Conservation (phyloP, 1,140 invertebrate genomes). For the Habropoda laboriosa region DNA sequence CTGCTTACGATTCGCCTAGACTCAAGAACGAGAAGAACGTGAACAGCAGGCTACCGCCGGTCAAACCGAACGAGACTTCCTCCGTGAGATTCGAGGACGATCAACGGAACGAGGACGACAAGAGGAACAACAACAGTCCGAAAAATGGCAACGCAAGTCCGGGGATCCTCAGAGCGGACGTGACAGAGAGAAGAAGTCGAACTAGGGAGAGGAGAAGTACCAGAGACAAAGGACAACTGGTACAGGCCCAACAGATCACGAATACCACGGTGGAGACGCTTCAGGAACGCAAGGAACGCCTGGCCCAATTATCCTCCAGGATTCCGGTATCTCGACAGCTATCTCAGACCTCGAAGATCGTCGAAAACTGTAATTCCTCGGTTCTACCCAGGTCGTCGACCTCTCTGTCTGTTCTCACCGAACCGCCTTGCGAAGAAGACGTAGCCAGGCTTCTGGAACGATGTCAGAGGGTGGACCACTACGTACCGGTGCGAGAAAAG, state of each 20-base stretch:
- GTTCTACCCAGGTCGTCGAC: constrained; percentile 9
- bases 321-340: constrained; percentile 60
- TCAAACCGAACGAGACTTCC: constrained; percentile 55
- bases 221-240: constrained; percentile 55
- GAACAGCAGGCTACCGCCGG: constrained; percentile 44
- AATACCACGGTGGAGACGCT: constrained; percentile 54
- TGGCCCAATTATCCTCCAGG: constrained; percentile 57
- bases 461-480: constrained; percentile 84
- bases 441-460: constrained; percentile 82
- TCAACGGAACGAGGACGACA: constrained; percentile 59
- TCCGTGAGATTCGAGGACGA: constrained; percentile 60
- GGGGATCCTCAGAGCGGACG: constrained; percentile 68
- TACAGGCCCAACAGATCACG: constrained; percentile 28
- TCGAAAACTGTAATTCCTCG: constrained; percentile 8
- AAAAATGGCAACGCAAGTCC: constrained; percentile 36
- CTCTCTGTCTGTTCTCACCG: constrained; percentile 21
- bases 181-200: constrained; percentile 73
- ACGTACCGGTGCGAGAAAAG: constrained; percentile 85
- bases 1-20: constrained; percentile 7
- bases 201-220: constrained; percentile 75
- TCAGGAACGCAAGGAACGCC: constrained; percentile 63
- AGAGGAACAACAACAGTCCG: constrained; percentile 66
- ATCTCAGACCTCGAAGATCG: background rate
- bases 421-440: constrained; percentile 74
- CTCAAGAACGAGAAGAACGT: constrained; percentile 46